Base-by-base conservation (phyloP, 2,797 vertebrate species). In the Aulostomus chinensis region DNA sequence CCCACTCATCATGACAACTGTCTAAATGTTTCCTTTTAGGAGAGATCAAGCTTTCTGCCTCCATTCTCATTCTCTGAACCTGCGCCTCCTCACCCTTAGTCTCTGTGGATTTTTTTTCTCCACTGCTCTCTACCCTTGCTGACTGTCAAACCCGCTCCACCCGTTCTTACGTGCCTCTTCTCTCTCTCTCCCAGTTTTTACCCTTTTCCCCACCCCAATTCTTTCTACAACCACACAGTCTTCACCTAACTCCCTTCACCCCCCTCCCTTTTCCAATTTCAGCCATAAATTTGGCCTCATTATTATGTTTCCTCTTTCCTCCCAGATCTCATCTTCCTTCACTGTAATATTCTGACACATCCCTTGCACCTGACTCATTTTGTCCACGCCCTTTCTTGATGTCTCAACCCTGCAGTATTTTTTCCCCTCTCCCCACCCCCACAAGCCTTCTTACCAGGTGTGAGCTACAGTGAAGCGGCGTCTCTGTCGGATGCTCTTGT, bases 381-480 rank as follows among this genome's bases (percentile, higher is more conserved):
- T 29, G 15, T 5, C 12, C 21, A 15, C 5, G 20, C 17, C 16
- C 7, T 18, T 15, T 38, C 24, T 25, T 4, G 10, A 17, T 16
- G 10, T 7, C 16, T 25, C 22, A 43, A 7, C 16, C 16, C 17
- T 25, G 1, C 34, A 37, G 12, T 35, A 10, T 26, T 46, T 22
- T 5, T 10, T 5, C 7, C 28, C 10, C 24, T 21, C 22, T 35
- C 11, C 13, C 2, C 15, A 9, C 12, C 18, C 61, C 10, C 17
- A 22, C 24, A 25, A 33, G 6, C 51, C 97, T n/a, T n/a, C n/a
- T 97, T 96, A 99, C 97, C 97, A 99, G 26, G 97, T 99, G 85
- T 99, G 97, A 18, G 97, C 97, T 64, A 99, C 97, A 0, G 97
- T 99, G 87, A 99, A 99, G 61, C 97, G 93, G 0, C 97, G 93